phyloP scores from a whole-genome alignment of 2,797 vertebrate genomes.

The Chromis chromis region DNA sequence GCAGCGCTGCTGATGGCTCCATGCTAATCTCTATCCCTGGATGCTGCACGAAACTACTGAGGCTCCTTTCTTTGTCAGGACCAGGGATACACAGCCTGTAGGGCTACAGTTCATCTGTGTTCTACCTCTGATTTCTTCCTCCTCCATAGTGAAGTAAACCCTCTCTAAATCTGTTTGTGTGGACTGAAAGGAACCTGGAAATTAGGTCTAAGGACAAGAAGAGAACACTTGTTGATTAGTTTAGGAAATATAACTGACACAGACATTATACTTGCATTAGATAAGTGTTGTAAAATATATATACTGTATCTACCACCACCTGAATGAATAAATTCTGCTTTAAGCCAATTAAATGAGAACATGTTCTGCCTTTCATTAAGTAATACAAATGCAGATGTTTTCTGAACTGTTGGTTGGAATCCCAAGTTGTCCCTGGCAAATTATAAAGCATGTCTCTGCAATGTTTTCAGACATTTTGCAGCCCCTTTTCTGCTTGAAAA shows the following conservation, averaged over 20 bases:
- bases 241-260: not conserved
- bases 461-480: no score
- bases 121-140: slow-evolving; percentile 31
- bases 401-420: not conserved
- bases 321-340: not conserved
- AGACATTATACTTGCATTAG: no score
- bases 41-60: slow-evolving; percentile 73
- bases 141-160: not conserved
- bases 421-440: no score
- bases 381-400: not conserved
- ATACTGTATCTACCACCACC: not conserved
- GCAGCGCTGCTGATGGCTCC: slow-evolving; percentile 80
- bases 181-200: not conserved
- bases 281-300: not conserved
- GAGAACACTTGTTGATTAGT: slow-evolving; percentile 35
- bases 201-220: slow-evolving; percentile 4
- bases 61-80: slow-evolving; percentile 64
- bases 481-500: no score
- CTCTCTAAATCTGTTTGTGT: not conserved
- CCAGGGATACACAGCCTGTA: slow-evolving; percentile 52
- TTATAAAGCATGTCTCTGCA: no score
- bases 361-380: not conserved
- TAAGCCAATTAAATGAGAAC: not conserved
- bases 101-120: slow-evolving; percentile 45
- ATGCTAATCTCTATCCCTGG: slow-evolving; percentile 82